Evolutionary conservation across 2,797 vertebrate species (phyloP).

Genomic region (Channa striata): DNA sequence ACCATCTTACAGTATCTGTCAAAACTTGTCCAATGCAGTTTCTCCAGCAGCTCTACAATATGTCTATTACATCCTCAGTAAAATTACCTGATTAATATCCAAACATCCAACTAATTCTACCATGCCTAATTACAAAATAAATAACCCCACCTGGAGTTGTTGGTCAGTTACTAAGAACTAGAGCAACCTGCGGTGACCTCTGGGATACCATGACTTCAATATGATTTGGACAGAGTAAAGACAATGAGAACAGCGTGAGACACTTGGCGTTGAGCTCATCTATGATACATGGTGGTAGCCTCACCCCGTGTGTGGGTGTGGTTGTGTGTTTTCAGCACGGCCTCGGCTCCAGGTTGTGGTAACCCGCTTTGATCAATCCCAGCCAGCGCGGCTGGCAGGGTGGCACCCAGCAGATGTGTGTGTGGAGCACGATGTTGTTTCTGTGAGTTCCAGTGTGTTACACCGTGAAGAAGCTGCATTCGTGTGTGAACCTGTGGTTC

Average conservation of each 20-base stretch:
- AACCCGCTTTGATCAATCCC: conserved; percentile 87
- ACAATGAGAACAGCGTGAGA: too few species aligned
- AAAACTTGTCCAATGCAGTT: too few species aligned
- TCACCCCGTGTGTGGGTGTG: conserved; percentile 11
- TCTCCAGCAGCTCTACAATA: too few species aligned
- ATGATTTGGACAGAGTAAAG: too few species aligned
- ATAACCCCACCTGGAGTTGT: neutral
- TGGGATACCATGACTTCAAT: too few species aligned
- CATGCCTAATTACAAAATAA: neutral
- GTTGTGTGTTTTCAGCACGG: conserved; percentile 28
- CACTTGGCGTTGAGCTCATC: conserved; percentile 86
- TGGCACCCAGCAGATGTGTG: conserved; percentile 73
- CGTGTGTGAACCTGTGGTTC: neutral
- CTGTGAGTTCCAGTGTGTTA: neutral
- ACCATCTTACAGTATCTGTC: too few species aligned
- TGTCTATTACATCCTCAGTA: too few species aligned
- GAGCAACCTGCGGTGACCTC: too few species aligned
- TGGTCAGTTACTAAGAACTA: too few species aligned
- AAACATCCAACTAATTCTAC: too few species aligned
- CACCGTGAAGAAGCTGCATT: neutral
- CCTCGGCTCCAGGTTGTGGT: conserved; percentile 60
- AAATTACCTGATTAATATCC: too few species aligned
- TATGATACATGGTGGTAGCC: conserved; percentile 84
- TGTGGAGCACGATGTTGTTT: neutral
- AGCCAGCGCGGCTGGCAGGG: conserved; percentile 57